A percentile compares a stretch with the other conserved stretches of the same genome.
phyloP scores from a whole-genome alignment of 2,797 vertebrate genomes.

The Coilia nasus region DNA sequence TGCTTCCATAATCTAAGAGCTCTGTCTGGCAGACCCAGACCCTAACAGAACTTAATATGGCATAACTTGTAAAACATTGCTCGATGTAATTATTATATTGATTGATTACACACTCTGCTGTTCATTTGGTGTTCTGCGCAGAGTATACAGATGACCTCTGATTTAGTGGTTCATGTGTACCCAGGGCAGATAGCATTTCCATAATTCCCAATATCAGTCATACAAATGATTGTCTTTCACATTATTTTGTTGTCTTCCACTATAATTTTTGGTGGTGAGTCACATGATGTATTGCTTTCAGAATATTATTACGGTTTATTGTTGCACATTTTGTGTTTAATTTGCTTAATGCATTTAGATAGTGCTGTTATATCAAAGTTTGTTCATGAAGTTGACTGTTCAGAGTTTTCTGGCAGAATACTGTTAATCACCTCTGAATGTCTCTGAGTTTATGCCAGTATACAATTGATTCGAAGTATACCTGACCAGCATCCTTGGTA shows the following conservation, averaged over 20 bases:
- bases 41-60: background rate
- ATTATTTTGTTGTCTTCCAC: background rate
- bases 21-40: background rate
- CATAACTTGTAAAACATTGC: background rate
- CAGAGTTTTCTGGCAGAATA: background rate
- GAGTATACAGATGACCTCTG: background rate
- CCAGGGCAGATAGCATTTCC: background rate
- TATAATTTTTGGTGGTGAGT: background rate
- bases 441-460: background rate
- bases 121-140: background rate
- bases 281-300: background rate
- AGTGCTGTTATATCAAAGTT: background rate
- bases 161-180: conserved; percentile 6
- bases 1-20: conserved; percentile 5
- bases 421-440: background rate
- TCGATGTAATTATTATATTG: background rate
- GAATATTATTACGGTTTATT: background rate
- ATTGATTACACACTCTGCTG: background rate
- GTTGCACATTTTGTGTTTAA: background rate
- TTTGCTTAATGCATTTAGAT: background rate
- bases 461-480: background rate
- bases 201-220: conserved; percentile 24
- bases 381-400: background rate
- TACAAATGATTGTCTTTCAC: conserved; percentile 6
- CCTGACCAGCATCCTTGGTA: background rate